A percentile compares a stretch with the other conserved stretches of the same genome.
Conservation (phyloP, 2,113 vertebrate species). For the Corapipo altera region DNA sequence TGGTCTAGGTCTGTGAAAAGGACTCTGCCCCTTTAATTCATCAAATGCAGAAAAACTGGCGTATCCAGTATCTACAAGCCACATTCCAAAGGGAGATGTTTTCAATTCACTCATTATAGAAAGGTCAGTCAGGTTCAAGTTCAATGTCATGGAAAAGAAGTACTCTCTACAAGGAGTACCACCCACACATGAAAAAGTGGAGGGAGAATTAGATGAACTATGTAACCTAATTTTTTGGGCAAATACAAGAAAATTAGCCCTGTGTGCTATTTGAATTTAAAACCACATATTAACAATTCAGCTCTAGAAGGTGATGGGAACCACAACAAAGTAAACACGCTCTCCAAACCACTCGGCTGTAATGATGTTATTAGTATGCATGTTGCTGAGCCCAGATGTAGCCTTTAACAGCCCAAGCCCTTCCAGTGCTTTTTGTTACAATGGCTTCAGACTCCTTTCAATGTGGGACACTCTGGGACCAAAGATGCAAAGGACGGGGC, state of each 20-base stretch:
- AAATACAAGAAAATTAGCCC: slow-evolving; percentile 93
- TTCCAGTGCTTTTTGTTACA: slow-evolving; percentile 84
- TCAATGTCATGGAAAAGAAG: slow-evolving; percentile 96
- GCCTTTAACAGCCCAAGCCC: slow-evolving; percentile 91
- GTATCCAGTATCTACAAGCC: slow-evolving; percentile 86
- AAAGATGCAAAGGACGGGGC: slow-evolving; percentile 67
- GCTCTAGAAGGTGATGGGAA: slow-evolving; percentile 87
- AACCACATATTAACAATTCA: slow-evolving; percentile 89
- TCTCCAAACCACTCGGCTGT: slow-evolving; percentile 87
- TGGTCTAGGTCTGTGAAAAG: slow-evolving; percentile 77
- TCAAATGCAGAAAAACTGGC: slow-evolving; percentile 83
- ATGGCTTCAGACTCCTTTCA: slow-evolving; percentile 84
- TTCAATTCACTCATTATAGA: slow-evolving; percentile 99
- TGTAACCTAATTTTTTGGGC: slow-evolving; percentile 91
- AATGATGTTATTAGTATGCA: slow-evolving; percentile 97
- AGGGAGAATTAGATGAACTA: slow-evolving; percentile 87
- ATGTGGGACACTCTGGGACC: slow-evolving; percentile 77
- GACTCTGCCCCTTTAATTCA: slow-evolving; percentile 88
- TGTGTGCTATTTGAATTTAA: slow-evolving; percentile 92
- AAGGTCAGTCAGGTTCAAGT: slow-evolving; percentile 94
- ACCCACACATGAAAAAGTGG: slow-evolving; percentile 88
- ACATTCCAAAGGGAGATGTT: slow-evolving; percentile 99
- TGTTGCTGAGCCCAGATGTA: slow-evolving; percentile 93
- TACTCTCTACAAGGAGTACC: slow-evolving; percentile 85
- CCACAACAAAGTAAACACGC: slow-evolving; percentile 90